A percentile compares a stretch with the other conserved stretches of the same genome.
Evolutionary conservation across 2,888 invertebrate genomes (phyloP).

Genomic region (Drosophila subsilvestris): DNA sequence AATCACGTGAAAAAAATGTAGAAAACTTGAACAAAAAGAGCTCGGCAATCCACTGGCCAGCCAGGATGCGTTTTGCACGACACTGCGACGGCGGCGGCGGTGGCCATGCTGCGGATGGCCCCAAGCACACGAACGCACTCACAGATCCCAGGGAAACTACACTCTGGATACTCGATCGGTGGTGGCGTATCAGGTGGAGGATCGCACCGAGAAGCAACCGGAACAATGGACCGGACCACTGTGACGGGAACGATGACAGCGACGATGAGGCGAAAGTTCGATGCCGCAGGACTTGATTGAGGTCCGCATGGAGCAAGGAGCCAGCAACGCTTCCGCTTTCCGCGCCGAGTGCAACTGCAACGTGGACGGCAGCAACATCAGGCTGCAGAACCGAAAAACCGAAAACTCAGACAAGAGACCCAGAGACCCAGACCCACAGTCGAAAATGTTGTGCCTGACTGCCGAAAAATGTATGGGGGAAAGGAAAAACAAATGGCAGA

Average conservation of each 20-base stretch:
- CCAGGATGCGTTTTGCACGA: conserved; percentile 27
- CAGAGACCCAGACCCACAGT: conserved; percentile 37
- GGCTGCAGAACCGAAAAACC: conserved; percentile 51
- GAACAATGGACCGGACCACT: neutral
- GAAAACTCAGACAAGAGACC: conserved; percentile 32
- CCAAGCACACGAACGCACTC: conserved; percentile 5
- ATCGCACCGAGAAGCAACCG: neutral
- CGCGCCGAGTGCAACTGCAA: conserved; percentile 75
- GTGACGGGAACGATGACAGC: neutral
- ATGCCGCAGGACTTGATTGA: neutral
- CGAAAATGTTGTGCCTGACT: conserved; percentile 72
- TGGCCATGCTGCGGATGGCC: conserved; percentile 32
- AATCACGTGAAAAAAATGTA: conserved; percentile 34
- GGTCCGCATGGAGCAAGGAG: conserved; percentile 41
- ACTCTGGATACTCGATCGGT: neutral
- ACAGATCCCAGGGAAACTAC: neutral
- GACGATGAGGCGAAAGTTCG: conserved; percentile 1
- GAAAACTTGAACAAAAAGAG: conserved; percentile 37
- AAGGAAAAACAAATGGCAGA: conserved; percentile 17
- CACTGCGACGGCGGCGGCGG: conserved; percentile 14
- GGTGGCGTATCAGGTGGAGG: conserved; percentile 7
- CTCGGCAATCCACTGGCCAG: conserved; percentile 39
- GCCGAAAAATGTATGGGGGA: conserved; percentile 61
- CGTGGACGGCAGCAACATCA: conserved; percentile 61
- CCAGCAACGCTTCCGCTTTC: conserved; percentile 74